These are phyloP conservation scores for Hypanus sabinus DNA, from an alignment of 2,113 vertebrate genomes.

Conservation along the genomic window DNA sequence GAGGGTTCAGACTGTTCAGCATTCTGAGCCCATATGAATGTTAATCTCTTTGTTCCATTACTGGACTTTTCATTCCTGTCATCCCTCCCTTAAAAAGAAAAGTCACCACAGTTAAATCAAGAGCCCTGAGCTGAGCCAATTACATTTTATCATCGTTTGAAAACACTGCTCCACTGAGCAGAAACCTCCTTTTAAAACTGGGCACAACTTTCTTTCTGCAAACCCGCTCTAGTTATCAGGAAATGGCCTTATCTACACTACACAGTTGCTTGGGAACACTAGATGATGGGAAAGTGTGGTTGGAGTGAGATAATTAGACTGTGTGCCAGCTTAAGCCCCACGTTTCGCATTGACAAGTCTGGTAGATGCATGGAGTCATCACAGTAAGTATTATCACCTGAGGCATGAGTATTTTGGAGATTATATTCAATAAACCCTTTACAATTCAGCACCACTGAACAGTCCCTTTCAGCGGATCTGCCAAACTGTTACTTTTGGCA, in stretches of 20 bases:
- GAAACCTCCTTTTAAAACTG: background rate
- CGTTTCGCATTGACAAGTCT: background rate
- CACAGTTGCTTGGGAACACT: constrained; percentile 24
- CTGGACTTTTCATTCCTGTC: background rate
- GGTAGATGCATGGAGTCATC: background rate
- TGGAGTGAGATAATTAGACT: background rate
- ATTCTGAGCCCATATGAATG: background rate
- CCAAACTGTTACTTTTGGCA: constrained; percentile 30
- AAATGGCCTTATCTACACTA: background rate
- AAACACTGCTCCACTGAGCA: background rate
- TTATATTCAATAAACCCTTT: constrained; percentile 27
- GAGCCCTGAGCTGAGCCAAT: background rate
- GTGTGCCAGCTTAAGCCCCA: background rate
- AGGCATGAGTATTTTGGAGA: background rate
- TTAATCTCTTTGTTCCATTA: background rate
- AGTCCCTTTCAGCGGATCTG: background rate
- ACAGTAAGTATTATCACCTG: constrained; percentile 5
- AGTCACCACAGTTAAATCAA: background rate
- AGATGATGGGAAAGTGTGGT: background rate
- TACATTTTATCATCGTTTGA: background rate
- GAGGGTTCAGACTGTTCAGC: background rate
- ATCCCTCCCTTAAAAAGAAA: background rate
- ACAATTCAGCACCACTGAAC: constrained; percentile 17
- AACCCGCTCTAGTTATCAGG: background rate
- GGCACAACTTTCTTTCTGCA: background rate